These are phyloP conservation scores for Characodon lateralis DNA, from an alignment of 2,797 vertebrate genomes.

Conservation along the genomic window DNA sequence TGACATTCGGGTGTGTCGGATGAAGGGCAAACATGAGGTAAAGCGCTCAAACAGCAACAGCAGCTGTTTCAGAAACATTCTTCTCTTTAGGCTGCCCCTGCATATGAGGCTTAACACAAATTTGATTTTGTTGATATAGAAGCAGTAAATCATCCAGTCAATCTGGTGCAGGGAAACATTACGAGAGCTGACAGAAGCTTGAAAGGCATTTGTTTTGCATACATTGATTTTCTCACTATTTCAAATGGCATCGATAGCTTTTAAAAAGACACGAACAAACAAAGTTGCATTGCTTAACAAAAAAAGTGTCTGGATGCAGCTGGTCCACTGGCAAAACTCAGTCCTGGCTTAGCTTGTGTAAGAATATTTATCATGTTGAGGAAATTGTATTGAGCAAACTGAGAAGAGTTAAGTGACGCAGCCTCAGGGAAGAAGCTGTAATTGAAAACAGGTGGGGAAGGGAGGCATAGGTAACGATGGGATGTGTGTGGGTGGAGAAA, in stretches of 20 bases:
- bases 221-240: constrained; percentile 14
- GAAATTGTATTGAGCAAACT: constrained; percentile 54
- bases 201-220: constrained; percentile 21
- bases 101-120: constrained; percentile 60
- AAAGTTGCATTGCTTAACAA: constrained; percentile 14
- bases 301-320: constrained; percentile 3
- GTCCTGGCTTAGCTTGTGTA: constrained; percentile 29
- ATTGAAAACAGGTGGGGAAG: constrained; percentile 69
- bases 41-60: constrained; percentile 52
- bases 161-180: constrained; percentile 38
- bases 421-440: constrained; percentile 63
- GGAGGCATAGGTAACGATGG: constrained; percentile 34
- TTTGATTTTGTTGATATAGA: constrained; percentile 66
- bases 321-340: constrained; percentile 42
- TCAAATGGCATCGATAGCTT: constrained; percentile 2
- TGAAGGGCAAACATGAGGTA: constrained; percentile 98
- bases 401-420: constrained; percentile 53
- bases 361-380: constrained; percentile 32
- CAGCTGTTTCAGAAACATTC: constrained; percentile 53
- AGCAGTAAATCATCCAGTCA: constrained; percentile 56
- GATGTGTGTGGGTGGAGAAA: constrained; percentile 34
- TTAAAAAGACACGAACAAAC: constrained; percentile 21
- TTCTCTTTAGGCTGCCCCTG: constrained; percentile 51
- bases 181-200: constrained; percentile 25
- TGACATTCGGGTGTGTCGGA: constrained; percentile 93